Percentiles rank a stretch among this genome's conserved stretches.
Evolutionary conservation across 1,140 invertebrate genomes (phyloP).

Genomic region (Bradynema listronoti): DNA sequence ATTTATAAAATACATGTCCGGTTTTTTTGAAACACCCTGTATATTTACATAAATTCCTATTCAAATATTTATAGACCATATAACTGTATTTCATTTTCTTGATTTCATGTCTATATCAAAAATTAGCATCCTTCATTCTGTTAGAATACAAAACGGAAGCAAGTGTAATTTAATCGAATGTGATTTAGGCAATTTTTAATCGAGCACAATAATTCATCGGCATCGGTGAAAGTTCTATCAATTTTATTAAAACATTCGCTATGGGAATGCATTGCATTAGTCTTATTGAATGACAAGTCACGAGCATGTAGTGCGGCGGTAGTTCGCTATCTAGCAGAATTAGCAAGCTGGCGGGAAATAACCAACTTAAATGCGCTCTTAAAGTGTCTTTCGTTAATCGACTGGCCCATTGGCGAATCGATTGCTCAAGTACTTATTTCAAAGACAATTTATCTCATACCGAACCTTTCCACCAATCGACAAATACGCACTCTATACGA

Average conservation of each 20-base stretch:
- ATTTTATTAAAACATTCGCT: constrained; percentile 33
- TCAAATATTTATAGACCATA: no score
- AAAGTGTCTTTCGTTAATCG: constrained; percentile 29
- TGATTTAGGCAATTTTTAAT: no score
- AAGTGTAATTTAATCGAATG: no score
- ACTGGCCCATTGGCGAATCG: constrained; percentile 22
- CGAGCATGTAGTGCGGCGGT: constrained; percentile 13
- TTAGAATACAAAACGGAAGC: no score
- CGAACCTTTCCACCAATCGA: neutral
- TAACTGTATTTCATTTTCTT: no score
- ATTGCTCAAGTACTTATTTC: constrained; percentile 6
- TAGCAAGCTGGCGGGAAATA: constrained; percentile 17
- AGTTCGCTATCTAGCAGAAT: constrained; percentile 14
- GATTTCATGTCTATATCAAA: no score
- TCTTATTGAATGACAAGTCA: constrained; percentile 16
- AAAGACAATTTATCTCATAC: constrained; percentile 17
- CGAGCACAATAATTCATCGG: neutral
- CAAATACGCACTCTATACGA: constrained; percentile 14
- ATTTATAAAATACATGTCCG: no score
- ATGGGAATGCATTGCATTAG: constrained; percentile 29
- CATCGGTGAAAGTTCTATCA: constrained; percentile 12
- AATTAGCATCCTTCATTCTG: no score
- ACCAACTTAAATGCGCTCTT: constrained; percentile 13
- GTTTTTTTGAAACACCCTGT: no score
- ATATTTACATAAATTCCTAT: no score